Base-by-base conservation (phyloP, 2,888 invertebrate species). In the Microchrysa polita region DNA sequence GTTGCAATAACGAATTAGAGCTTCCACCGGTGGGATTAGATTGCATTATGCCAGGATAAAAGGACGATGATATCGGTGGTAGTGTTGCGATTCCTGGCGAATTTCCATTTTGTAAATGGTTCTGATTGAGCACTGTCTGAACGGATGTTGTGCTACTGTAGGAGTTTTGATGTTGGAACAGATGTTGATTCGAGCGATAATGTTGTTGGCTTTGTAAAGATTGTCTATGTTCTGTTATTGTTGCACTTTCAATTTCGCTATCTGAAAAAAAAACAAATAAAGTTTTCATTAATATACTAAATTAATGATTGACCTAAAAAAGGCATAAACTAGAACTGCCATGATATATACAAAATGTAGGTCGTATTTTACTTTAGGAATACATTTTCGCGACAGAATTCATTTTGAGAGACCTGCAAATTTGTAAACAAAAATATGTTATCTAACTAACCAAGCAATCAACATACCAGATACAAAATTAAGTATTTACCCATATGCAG, bases 111-210 rank as follows among this genome's bases (percentile, higher is more conserved):
- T 72, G 72, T 69, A 76, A 61, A 55, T 81, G 78, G 44, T 82
- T 81, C 59, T 83, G 82, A 75, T 83, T 82, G 23, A 84, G 76
- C 18, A 83, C 83, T 16, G 84, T 84, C 79, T 85, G 84, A 76
- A 83, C 79, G 27, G 84, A 84, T 23, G 83, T 78, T 22, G 81
- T 80, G 77, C 85, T 85, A 77, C 82, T 83, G 10, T 82, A 81
- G 23, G 84, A 85, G 73, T 82, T 81, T 77, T 85, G 84, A n/a
- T 84, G 84, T 67, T 85, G 84, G 40, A 84, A 79, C 78, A 84
- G 82, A 76, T 82, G 82, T 72, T 82, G 83, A 48, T 60, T 72
- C 12, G 60, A 59, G 22, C 59, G 60, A 60, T 34, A 48, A 40
- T 67, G 67, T 55, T 53, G 53, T 27, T 53, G 27, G 27, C 27